Base-by-base conservation (phyloP, 1,140 invertebrate genomes). In the Carposina sasakii region DNA sequence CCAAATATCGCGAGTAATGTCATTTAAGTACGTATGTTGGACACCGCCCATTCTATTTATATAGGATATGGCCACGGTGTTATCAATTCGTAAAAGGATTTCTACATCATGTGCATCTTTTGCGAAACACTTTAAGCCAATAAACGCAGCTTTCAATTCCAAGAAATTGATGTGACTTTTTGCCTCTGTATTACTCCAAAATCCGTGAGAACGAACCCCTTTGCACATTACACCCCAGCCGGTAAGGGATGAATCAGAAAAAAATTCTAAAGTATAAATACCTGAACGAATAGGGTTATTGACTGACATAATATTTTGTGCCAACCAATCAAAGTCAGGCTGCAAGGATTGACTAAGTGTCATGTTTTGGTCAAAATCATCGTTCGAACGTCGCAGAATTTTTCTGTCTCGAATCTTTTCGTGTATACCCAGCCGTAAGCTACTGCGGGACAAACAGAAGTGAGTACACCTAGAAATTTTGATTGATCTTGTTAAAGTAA, bases 281-380 rank as follows among this genome's bases (percentile, higher is more conserved):
- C 21, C 13, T 9, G 20, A 22, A 6, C 26, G 43, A 30, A 64
- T 56, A 30, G 56, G 47, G 12, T 54, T 58, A 12, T 15, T 30
- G n/a, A 30, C 33, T 10, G 36, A 24, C 34, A 22, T 15, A 15
- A 70, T 54, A 48, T 66, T 52, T 16, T 23, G 2, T 51, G 9
- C 22, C 67, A 65, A 73, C 69, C 67, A 76, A 2, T 39, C 6
- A 17, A 73, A 57, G 34, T 58, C 55, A 28, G 36, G 36, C 31
- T 41, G 23, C 15, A 48, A 24, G 0, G 15, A 9, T 24, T 28
- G 3, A 3, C 15, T 12, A 2, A 48, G n/a, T 9, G 3, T 34
- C 40, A 51, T 57, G 21, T 8, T 17, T 10, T 22, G 24, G 43
- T 57, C 43, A 39, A 48, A 57, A 20, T 52, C 19, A 12, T 48